These are phyloP conservation scores for Emys orbicularis DNA, from an alignment of 2,797 vertebrate genomes.

Conservation along the genomic window DNA sequence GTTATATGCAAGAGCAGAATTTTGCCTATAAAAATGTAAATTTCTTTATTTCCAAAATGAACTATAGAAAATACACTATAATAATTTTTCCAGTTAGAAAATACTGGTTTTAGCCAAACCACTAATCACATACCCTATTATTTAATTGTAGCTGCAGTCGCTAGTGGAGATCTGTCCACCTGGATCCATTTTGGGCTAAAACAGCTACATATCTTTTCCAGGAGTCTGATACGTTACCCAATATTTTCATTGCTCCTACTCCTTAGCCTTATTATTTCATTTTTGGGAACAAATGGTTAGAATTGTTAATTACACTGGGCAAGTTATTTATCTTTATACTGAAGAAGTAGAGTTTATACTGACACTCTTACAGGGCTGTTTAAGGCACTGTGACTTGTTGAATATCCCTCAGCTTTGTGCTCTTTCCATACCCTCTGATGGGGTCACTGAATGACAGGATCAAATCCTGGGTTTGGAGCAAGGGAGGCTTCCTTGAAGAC, in stretches of 20 bases:
- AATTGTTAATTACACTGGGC: constrained; percentile 66
- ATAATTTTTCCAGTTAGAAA: constrained; percentile 16
- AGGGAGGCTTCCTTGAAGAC: constrained; percentile 26
- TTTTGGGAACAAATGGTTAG: constrained; percentile 42
- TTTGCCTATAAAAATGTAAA: neutral
- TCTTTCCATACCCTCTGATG: constrained; percentile 13
- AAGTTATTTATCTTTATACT: constrained; percentile 63
- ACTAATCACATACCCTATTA: constrained; percentile 12
- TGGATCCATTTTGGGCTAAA: constrained; percentile 47
- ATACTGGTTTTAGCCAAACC: constrained; percentile 16
- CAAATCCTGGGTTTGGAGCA: constrained; percentile 22
- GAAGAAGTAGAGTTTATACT: constrained; percentile 24
- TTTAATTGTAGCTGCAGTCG: constrained; percentile 21
- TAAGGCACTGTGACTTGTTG: neutral
- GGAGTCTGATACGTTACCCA: constrained; percentile 44
- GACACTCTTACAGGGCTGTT: constrained; percentile 17
- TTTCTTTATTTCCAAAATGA: constrained; percentile 43
- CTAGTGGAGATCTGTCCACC: constrained; percentile 45
- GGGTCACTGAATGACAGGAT: constrained; percentile 12
- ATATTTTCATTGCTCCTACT: constrained; percentile 58
- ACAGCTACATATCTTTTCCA: constrained; percentile 6
- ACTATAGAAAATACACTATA: neutral
- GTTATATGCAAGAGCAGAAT: neutral
- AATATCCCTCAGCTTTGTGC: constrained; percentile 16
- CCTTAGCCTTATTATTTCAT: constrained; percentile 59